Evolutionary conservation across 2,888 invertebrate genomes (phyloP).

Genomic region (Flexamia atlantica): DNA sequence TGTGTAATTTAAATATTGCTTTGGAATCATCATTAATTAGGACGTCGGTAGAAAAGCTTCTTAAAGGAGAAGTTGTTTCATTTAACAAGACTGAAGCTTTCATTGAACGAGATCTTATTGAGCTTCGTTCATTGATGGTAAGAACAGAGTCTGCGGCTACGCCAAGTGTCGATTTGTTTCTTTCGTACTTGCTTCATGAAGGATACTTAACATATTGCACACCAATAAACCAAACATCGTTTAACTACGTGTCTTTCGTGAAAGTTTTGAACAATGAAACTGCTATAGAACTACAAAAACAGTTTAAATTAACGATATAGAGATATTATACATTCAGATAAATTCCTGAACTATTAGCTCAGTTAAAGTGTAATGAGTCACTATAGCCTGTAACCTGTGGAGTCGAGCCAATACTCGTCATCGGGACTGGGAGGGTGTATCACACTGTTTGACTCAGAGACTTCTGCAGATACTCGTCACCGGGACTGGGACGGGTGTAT

Average conservation of each 20-base stretch:
- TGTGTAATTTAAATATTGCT: not conserved
- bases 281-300: not conserved
- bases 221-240: not conserved
- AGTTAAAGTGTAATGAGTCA: too few species aligned
- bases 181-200: constrained; percentile 1
- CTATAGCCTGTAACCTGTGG: too few species aligned
- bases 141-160: not conserved
- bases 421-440: too few species aligned
- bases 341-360: too few species aligned
- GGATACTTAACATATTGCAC: not conserved
- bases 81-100: not conserved
- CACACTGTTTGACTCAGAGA: too few species aligned
- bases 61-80: not conserved
- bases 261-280: not conserved
- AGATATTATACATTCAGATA: too few species aligned
- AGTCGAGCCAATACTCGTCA: too few species aligned
- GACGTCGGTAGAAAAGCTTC: not conserved
- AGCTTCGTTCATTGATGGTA: not conserved
- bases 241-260: not conserved
- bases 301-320: not conserved
- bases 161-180: not conserved
- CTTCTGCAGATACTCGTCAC: too few species aligned
- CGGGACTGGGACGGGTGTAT: too few species aligned
- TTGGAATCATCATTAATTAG: not conserved
- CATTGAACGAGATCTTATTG: not conserved